Base-by-base conservation (phyloP, 64 coral and sea anemone genomes). In the Anthopleura sola region DNA sequence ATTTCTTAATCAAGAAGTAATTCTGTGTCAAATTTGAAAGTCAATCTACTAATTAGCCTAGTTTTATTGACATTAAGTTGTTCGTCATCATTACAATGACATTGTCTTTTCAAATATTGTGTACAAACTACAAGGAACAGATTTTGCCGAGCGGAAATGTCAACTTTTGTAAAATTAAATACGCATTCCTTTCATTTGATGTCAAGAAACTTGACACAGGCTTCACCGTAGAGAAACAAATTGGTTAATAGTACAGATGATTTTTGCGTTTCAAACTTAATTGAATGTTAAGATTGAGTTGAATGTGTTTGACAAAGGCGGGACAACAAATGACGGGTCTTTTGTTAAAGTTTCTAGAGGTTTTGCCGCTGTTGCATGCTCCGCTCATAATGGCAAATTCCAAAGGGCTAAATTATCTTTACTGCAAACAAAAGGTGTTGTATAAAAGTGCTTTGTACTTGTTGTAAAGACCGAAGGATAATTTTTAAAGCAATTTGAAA, bases 31-130 rank as follows among this genome's bases (percentile, higher is more conserved):
- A 71, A 71, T 71, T 71, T 71, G 66, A 71, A 71, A 71, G 66
- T 71, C 66, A 71, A 71, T 31, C 14, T 71, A 34, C 13, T 71
- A 71, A 71, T 71, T 71, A 71, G 11, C 66, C 13, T 34, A 32
- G 0, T 20, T 31, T 16, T 71, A 32, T 71, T 71, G 34, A 17
- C 66, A 34, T 71, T 15, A 16, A 71, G 28, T 34, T 71, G 66
- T 71, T 71, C 66, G 26, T 71, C 66, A 34, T 71, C 66, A 71
- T 31, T 71, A 34, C 29, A 71, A 71, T 71, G 66, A 71, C 66
- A 71, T 71, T 2, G 29, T 71, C 66, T 34, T 17, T 71, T 71
- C 66, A 36, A 29, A 32, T 14, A 71, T 71, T 71, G 29, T 71
- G n/a, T 71, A 34, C 66, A 29, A 71, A 71, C 66, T 34, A 71